Base-by-base conservation (phyloP, 1,140 invertebrate species). In the Druon quercuslanigerum region DNA sequence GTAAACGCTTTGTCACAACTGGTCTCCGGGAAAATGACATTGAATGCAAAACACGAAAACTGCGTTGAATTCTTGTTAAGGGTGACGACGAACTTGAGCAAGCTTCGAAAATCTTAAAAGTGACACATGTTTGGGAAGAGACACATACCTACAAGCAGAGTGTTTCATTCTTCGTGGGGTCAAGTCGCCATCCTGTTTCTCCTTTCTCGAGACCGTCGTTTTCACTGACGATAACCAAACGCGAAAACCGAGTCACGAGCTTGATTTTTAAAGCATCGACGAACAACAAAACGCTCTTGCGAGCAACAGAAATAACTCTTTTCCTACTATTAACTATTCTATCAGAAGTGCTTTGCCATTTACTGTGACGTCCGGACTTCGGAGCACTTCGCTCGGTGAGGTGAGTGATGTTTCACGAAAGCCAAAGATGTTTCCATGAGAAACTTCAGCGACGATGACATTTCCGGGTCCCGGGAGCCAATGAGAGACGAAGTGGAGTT, bases 111-210 rank as follows among this genome's bases (percentile, higher is more conserved):
- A 40, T 66, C 60, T 66, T 17, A 70, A 73, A 72, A 66, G 50
- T 74, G 7, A 51, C 71, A 52, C 46, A 50, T 72, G 71, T 16
- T 72, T 19, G 33, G 51, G 6, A 71, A 60, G 6, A 71, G 25
- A 82, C 79, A 85, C 87, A 70, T 87, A 88, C 87, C 86, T 85
- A 86, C 82, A 83, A 81, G 82, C 74, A 85, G 83, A 84, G 84
- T 87, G 85, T 87, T 89, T 85, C 89, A 89, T 89, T 87, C 85
- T 87, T 89, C 56, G 83, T 77, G 83, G 85, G 88, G 88, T 90
- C 89, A 89, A 86, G 86, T 89, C 83, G 87, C 87, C 89, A 88
- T 90, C 84, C 85, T 89, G 82, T 79, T 82, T 79, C 75, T 77
- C 40, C 40, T 46, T 46, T 46, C 40, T 46, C 40, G 40, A 70